Evolutionary conservation across 2,797 vertebrate genomes (phyloP), one percentile per base, ranked within the genome.

Genomic region (Lacerta viridis): DNA sequence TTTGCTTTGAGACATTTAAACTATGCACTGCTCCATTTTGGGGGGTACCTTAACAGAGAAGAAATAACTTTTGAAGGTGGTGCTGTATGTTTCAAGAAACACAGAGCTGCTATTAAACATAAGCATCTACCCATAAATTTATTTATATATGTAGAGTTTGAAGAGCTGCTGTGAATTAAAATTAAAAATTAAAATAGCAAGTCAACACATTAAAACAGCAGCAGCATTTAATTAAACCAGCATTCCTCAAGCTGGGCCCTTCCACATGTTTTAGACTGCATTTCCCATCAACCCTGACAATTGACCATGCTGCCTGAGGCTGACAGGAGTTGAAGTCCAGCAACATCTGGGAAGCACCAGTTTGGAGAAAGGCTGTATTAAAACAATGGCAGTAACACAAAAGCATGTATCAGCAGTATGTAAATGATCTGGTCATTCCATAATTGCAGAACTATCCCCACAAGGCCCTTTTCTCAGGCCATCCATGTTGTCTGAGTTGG

Each of bases 1-100:
- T 87, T 64, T 61, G 36, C 29, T 74, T 61, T 64, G 64, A 75
- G 33, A 72, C 68, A 81, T 74, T n/a, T 33, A 74, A 74, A 87
- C 4, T 76, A 39, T 7, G 7, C 11, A 55, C 33, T 27, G 29
- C 10, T 88, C 46, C 66, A 83, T 39, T 39, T 50, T 4, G 5
- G 61, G 25, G 36, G 7, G 29, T 6, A 17, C 33, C 15, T 11
- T 59, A 15, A 74, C 23, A 80, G 77, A 85, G n/a, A 3, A 72
- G 39, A 71, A 39, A 69, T 27, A 1, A 39, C 6, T 9, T 39
- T 33, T 25, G 11, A 33, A 13, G 29, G 4, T 55, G 18, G 33
- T 7, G 7, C 2, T 72, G 36, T 18, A 33, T 20, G 13, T 59
- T 50, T 36, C 77, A 59, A 64, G 74, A 68, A 83, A 88, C 18